Base-by-base conservation (phyloP, 2,113 vertebrate species). In the Pachypanchax playfairii region DNA sequence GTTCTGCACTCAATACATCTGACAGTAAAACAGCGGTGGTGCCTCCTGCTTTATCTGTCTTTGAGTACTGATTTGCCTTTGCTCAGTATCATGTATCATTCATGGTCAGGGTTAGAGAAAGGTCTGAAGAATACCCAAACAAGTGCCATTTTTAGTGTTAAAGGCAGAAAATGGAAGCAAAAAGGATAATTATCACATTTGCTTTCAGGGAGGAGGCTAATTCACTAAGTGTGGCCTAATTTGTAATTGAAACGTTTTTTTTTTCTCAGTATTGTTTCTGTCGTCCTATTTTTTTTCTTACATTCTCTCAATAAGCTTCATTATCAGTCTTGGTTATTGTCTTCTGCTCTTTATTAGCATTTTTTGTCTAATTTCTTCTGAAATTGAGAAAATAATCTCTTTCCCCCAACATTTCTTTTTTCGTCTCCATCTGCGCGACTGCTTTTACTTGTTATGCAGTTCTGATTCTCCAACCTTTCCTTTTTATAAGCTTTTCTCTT, bases 181-280 rank as follows among this genome's bases (percentile, higher is more conserved):
- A 18, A 66, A 17, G 13, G 11, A 24, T 42, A 25, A 47, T 41
- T 15, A 17, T 48, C 41, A n/a, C 3, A 17, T 33, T 11, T 18
- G 51, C 33, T 60, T 5, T 1, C 5, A 50, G 46, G 29, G 42
- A 50, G 4, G 6, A 17, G 39, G 14, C 46, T 53, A 52, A 60
- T 77, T 65, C 48, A 58, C 62, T 53, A 65, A 49, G n/a, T 55
- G 18, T 28, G 15, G 43, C 21, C 55, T 53, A 57, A 71, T 39
- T 64, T 55, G 64, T 25, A 70, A 47, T 43, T 18, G 63, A 65
- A 42, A 55, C 38, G 4, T 60, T 31, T 31, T 1, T 29, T 56
- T 70, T 70, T 51, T 48, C 41, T 67, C 44, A 55, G 11, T 57
- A 61, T 77, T 6, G 43, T 61, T 59, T 69, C 9, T 17, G 1